Percentiles rank a stretch among this genome's conserved stretches.
Evolutionary conservation across 2,888 invertebrate genomes (phyloP).

Genomic region (Oligia fasciuncula): DNA sequence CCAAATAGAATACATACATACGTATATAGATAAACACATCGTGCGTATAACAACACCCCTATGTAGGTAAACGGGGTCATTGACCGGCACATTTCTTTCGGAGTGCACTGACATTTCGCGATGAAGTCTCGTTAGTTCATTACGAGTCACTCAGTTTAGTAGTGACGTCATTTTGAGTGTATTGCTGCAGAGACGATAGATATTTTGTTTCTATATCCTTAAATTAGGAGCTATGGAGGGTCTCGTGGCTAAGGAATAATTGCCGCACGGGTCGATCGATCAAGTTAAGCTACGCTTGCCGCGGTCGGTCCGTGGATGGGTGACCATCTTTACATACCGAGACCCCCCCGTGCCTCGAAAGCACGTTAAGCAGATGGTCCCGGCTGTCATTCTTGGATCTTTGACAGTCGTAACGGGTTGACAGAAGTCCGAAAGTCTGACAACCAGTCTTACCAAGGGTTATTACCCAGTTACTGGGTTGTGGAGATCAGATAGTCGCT

Average conservation of each 20-base stretch:
- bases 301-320: neutral
- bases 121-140: constrained; percentile 51
- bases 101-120: constrained; percentile 58
- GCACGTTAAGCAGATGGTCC: neutral
- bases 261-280: neutral
- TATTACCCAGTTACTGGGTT: neutral
- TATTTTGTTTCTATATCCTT: constrained; percentile 1
- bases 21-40: neutral
- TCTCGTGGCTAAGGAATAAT: neutral
- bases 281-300: neutral
- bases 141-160: constrained; percentile 27
- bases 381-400: neutral
- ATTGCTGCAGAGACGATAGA: neutral
- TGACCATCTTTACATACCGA: neutral
- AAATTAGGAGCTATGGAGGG: neutral
- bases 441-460: neutral
- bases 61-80: constrained; percentile 42
- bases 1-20: no score
- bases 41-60: constrained; percentile 26
- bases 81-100: constrained; percentile 54
- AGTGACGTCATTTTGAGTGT: constrained; percentile 47
- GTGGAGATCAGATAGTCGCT: neutral
- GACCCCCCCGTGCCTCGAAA: neutral
- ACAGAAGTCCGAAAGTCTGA: neutral
- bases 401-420: neutral